These are phyloP conservation scores for Trogon melanurus DNA, from an alignment of 2,113 vertebrate genomes.

Conservation along the genomic window DNA sequence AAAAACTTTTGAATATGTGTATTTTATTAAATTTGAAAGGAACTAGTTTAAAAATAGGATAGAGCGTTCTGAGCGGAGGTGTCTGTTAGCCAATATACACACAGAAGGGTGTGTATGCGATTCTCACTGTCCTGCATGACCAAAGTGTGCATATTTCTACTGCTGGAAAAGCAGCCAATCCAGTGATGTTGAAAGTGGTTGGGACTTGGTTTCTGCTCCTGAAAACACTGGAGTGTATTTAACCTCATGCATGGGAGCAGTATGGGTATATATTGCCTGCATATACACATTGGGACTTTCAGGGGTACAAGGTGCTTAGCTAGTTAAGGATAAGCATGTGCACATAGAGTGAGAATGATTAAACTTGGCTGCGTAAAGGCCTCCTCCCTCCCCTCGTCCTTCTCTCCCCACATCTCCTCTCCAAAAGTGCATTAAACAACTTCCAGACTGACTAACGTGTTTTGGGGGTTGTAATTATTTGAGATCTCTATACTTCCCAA, in stretches of 20 bases:
- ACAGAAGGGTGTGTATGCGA: not conserved
- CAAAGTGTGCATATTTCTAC: not conserved
- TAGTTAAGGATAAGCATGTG: not conserved
- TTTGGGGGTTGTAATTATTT: conserved; percentile 51
- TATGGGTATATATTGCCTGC: not conserved
- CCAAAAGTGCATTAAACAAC: conserved; percentile 5
- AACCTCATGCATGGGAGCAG: not conserved
- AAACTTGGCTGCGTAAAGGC: not conserved
- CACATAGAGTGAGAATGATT: conserved; percentile 15
- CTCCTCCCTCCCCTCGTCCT: not conserved
- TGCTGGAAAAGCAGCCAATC: not conserved
- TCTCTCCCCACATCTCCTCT: not conserved
- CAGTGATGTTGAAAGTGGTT: not conserved
- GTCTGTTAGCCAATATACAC: not conserved
- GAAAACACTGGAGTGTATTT: not conserved
- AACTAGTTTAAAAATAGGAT: not conserved
- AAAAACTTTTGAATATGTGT: not conserved
- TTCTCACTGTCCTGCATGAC: not conserved
- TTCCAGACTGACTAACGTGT: conserved; percentile 45
- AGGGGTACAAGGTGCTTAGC: not conserved
- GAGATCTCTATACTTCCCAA: conserved; percentile 33
- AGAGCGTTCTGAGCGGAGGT: not conserved
- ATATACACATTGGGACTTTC: not conserved
- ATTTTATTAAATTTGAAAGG: conserved; percentile 18
- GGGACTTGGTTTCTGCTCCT: not conserved